Conservation (phyloP, 2,888 invertebrate species). For the Adelognathus sp. region DNA sequence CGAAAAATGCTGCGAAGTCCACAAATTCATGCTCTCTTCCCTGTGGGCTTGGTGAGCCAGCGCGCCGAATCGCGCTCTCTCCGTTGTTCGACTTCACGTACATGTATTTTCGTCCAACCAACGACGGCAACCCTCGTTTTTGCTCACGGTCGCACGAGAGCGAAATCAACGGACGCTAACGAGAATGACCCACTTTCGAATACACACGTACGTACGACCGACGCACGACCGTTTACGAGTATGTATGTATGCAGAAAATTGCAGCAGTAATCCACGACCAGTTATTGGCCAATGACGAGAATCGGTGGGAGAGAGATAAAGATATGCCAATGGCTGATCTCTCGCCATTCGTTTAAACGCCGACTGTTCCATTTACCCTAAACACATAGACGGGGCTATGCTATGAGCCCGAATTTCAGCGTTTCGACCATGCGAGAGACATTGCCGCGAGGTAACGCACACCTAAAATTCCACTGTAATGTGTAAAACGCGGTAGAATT, state of each 20-base stretch:
- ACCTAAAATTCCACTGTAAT: slow-evolving; percentile 28
- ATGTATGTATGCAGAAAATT: not conserved
- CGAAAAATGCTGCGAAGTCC: slow-evolving; percentile 24
- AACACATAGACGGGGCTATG: not conserved
- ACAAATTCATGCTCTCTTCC: slow-evolving; percentile 22
- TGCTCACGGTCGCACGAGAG: slow-evolving; percentile 48
- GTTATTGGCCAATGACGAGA: not conserved
- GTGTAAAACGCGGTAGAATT: not conserved
- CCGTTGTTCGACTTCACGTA: not conserved
- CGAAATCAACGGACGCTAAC: slow-evolving; percentile 70
- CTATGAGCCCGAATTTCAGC: not conserved
- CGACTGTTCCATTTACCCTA: not conserved
- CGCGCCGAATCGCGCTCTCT: slow-evolving; percentile 32
- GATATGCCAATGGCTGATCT: not conserved
- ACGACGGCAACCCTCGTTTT: slow-evolving; percentile 1
- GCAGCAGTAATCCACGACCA: slow-evolving; percentile 21
- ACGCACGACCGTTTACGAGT: slow-evolving; percentile 5
- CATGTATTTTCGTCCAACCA: not conserved
- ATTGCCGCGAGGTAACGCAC: not conserved
- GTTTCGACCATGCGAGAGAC: slow-evolving; percentile 2
- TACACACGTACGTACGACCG: slow-evolving; percentile 16
- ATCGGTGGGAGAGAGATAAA: not conserved
- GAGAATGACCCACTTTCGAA: slow-evolving; percentile 72
- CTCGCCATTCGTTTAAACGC: slow-evolving; percentile 8
- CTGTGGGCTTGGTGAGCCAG: not conserved